Conservation (phyloP, 2,113 vertebrate genomes). For the Saguinus midas region DNA sequence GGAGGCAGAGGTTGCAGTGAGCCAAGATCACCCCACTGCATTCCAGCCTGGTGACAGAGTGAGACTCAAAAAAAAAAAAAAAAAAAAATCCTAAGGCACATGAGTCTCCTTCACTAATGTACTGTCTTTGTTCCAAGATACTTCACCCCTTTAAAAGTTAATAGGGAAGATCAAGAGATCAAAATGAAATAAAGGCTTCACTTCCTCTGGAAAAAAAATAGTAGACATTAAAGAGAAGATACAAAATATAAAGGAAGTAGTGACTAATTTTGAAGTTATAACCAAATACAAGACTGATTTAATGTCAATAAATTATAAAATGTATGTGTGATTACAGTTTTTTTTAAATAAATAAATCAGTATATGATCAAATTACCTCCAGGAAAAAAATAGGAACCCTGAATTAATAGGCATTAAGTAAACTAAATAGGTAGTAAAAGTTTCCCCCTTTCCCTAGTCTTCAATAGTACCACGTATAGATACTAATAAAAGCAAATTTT, state of each 20-base stretch:
- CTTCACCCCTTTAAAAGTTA: no score
- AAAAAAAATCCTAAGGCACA: no score
- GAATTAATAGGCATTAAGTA: neutral
- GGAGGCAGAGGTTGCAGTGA: no score
- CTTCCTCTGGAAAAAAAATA: no score
- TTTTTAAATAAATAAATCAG: neutral
- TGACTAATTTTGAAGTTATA: neutral
- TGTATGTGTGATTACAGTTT: neutral
- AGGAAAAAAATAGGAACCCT: neutral
- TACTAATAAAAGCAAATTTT: neutral
- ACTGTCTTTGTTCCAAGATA: no score
- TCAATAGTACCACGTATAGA: neutral
- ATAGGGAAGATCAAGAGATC: no score
- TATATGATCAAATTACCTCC: neutral
- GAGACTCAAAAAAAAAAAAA: no score
- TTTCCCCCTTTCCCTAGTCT: neutral
- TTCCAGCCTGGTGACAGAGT: no score
- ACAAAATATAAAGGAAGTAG: neutral
- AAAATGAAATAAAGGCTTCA: no score
- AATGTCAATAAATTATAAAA: neutral
- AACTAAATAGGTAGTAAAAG: neutral
- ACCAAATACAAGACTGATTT: neutral
- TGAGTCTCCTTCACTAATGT: no score
- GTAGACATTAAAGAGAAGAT: neutral
- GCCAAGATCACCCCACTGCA: no score